These are phyloP conservation scores for Papilio gigon DNA, from an alignment of 2,888 invertebrate genomes.

Conservation along the genomic window DNA sequence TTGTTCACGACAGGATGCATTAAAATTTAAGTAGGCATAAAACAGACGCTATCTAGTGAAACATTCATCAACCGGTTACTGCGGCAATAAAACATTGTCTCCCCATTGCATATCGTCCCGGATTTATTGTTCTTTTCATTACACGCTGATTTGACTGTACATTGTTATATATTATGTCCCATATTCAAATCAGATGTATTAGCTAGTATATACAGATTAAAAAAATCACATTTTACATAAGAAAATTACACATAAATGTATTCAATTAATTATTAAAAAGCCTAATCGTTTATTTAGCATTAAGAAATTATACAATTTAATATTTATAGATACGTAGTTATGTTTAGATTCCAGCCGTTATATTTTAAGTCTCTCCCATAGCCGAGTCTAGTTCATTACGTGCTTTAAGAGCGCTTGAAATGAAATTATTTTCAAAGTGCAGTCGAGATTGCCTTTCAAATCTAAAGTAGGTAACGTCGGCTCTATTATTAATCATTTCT, in stretches of 20 bases:
- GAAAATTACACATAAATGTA: neutral
- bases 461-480: neutral
- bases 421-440: constrained; percentile 10
- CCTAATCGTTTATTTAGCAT: no score
- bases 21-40: constrained; percentile 24
- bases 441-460: neutral
- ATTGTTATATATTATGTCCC: neutral
- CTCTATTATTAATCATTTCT: no score
- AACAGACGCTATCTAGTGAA: constrained; percentile 28
- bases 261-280: no score
- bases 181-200: neutral
- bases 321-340: neutral
- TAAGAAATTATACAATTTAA: no score
- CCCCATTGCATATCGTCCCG: constrained; percentile 8
- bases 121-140: constrained; percentile 5
- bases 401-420: constrained; percentile 12
- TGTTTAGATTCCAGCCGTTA: neutral
- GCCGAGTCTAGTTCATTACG: constrained; percentile 15
- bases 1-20: constrained; percentile 14
- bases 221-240: neutral
- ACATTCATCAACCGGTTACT: constrained; percentile 24
- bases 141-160: neutral
- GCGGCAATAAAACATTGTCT: constrained; percentile 29
- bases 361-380: constrained; percentile 2
- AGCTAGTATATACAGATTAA: neutral